Conservation (phyloP, 2,797 vertebrate genomes). For the Miichthys miiuy region DNA sequence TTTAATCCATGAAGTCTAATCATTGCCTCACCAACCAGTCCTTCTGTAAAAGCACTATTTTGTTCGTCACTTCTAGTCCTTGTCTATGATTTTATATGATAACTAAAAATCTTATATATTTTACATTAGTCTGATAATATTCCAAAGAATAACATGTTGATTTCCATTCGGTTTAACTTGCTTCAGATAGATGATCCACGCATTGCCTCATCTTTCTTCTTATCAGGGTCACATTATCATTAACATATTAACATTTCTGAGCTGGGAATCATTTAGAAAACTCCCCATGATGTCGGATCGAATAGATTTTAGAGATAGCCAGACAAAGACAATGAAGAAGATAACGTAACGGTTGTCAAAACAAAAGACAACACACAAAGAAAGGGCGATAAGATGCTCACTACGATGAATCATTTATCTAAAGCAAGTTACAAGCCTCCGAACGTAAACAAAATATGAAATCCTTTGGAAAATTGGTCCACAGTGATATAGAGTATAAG, state of each 20-base stretch:
- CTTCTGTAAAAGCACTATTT: constrained; percentile 29
- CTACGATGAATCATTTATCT: background rate
- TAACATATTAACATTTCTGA: background rate
- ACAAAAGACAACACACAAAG: background rate
- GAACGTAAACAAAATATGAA: background rate
- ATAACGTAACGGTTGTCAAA: background rate
- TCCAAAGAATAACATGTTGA: background rate
- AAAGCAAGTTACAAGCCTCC: background rate
- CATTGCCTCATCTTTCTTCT: background rate
- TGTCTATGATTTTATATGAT: background rate
- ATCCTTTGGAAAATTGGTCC: background rate
- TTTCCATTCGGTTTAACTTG: background rate
- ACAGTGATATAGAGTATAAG: background rate
- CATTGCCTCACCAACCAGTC: constrained; percentile 48
- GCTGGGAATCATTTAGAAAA: background rate
- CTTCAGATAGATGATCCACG: background rate
- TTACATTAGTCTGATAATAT: background rate
- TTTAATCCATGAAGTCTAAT: constrained; percentile 29
- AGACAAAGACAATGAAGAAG: background rate
- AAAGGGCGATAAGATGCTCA: background rate
- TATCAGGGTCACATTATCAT: background rate
- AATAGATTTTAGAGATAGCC: background rate
- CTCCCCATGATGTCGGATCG: background rate
- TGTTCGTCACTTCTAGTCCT: background rate
- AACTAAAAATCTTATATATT: background rate